Evolutionary conservation across 2,888 invertebrate species (phyloP), one percentile per base, ranked within the genome.

Genomic region (Cacoxenus indagator): DNA sequence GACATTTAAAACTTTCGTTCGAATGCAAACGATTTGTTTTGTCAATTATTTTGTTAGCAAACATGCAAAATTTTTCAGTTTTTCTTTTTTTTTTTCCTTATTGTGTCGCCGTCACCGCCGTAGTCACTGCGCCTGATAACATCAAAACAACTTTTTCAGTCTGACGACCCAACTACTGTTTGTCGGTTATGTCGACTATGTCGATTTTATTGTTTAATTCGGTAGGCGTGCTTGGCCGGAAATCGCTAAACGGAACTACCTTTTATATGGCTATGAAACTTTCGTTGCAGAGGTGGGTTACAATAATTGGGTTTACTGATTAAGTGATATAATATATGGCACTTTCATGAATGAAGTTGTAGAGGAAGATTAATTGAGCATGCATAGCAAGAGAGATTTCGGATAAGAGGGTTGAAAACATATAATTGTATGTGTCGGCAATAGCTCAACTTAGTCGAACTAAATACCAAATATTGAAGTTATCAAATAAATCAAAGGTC

Each of bases 21-120:
- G 9, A 51, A 45, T 46, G 79, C 75, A 83, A 83, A 81, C 80
- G 83, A 81, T 81, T 81, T 83, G 81, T 83, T 81, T 81, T 81
- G 83, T 81, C 81, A 81, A 81, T 81, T 81, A 81, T 81, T 81
- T 76, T 78, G 81, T 81, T 81, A 83, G 81, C 76, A 75, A 76
- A 78, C 82, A 80, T 83, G 81, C 83, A 81, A 81, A 71, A 73
- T 59, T 64, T 65, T 55, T 57, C 19, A 51, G 51, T 61, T 27
- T 29, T 59, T 27, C 17, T 29, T 19, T 45, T 24, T 59, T 27
- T 19, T 29, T 19, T 45, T 24, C 37, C 19, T 29, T 61, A 29
- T 29, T 65, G 68, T 68, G 59, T 64, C 62, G 19, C 48, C 29
- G 51, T 59, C 73, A 46, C 43, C 64, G 37, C 8, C 62, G 66